A percentile compares a stretch with the other conserved stretches of the same genome.
phyloP scores from a whole-genome alignment of 2,888 invertebrate species.

The Pachliopta kotzebuea region DNA sequence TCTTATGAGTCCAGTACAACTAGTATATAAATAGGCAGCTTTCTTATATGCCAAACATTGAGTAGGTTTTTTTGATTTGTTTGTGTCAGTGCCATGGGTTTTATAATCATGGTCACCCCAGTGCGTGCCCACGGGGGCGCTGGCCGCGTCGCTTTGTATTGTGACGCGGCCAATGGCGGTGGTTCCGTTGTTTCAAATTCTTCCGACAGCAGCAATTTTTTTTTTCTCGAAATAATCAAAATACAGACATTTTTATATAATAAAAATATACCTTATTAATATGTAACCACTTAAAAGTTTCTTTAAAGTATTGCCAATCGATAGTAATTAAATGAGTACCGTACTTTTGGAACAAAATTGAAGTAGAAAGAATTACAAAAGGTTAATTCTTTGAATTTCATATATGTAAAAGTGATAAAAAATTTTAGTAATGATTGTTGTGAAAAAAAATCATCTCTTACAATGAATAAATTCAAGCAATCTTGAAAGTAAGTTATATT shows the following conservation, averaged over 20 bases:
- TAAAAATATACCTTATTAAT: not conserved
- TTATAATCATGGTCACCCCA: conserved; percentile 6
- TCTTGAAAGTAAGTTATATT: too few species aligned
- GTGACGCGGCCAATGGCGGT: conserved; percentile 34
- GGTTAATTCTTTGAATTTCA: too few species aligned
- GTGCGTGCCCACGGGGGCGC: conserved; percentile 43
- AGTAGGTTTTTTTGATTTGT: not conserved
- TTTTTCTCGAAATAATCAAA: conserved; percentile 20
- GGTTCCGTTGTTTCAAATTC: conserved; percentile 31
- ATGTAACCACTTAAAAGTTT: not conserved
- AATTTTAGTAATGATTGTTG: too few species aligned
- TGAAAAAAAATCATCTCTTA: too few species aligned
- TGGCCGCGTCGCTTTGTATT: conserved; percentile 46
- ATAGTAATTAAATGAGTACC: too few species aligned
- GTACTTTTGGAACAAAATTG: too few species aligned
- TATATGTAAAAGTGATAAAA: too few species aligned
- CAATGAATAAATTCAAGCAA: too few species aligned
- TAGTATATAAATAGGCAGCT: too few species aligned
- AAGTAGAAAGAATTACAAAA: too few species aligned
- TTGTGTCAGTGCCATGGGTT: not conserved
- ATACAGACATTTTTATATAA: not conserved
- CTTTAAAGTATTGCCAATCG: not conserved
- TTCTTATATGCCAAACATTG: too few species aligned
- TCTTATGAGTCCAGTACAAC: too few species aligned
- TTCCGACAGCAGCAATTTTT: conserved; percentile 33